Evolutionary conservation across 2,797 vertebrate species (phyloP).

Genomic region (Gymnothorax javanicus): DNA sequence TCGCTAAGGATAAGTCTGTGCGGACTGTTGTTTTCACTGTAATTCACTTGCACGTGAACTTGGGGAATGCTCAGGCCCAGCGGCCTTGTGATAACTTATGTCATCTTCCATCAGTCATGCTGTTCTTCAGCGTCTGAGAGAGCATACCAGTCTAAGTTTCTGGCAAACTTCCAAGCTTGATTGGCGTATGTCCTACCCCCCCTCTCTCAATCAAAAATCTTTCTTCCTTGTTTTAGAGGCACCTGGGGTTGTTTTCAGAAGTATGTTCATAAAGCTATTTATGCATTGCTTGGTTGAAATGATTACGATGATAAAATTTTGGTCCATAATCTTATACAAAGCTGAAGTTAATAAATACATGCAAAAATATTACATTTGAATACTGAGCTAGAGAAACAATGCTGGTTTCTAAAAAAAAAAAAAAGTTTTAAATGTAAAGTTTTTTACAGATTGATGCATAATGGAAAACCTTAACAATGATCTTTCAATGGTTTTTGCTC

Average conservation of each 20-base stretch:
- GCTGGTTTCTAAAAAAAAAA: too few species aligned
- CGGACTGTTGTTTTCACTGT: background rate
- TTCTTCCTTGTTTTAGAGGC: background rate
- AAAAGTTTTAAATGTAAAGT: too few species aligned
- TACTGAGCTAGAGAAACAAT: too few species aligned
- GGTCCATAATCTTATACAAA: background rate
- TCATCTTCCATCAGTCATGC: background rate
- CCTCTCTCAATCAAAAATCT: background rate
- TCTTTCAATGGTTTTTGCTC: too few species aligned
- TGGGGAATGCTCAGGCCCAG: background rate
- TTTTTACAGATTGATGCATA: too few species aligned
- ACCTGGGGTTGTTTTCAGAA: background rate
- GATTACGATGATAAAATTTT: background rate
- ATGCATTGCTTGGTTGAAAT: background rate
- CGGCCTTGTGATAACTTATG: background rate
- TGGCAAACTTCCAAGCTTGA: background rate
- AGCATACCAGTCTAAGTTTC: background rate
- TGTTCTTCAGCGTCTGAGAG: background rate
- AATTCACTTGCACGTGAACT: background rate
- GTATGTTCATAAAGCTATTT: background rate
- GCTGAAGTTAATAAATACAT: too few species aligned
- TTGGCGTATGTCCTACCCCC: background rate
- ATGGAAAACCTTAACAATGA: too few species aligned
- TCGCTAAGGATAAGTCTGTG: background rate
- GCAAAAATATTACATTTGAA: too few species aligned